Base-by-base conservation (phyloP, 2,797 vertebrate genomes). In the Eremophila alpestris region DNA sequence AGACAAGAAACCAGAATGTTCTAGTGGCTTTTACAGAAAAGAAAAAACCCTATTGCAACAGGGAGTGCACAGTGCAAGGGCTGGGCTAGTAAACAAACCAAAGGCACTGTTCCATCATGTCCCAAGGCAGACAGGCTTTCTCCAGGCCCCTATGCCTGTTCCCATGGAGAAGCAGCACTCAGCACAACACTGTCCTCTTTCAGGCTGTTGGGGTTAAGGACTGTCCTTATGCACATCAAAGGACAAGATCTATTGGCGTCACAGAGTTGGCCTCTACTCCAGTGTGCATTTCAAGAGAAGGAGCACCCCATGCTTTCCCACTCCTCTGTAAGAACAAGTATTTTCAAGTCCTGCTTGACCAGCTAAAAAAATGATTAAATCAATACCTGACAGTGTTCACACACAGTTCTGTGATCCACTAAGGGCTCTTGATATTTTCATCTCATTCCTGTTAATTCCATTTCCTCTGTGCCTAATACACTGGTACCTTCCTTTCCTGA, bases 21-120 rank as follows among this genome's bases (percentile, higher is more conserved):
- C 38, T 36, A 46, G 30, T 27, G 41, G 6, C 45, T 83, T 74
- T 71, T 51, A 67, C 5, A 55, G 73, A 2, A 46, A 27, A 26
- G 30, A 38, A 52, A 41, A 48, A 12, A 7, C 8, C 9, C 7
- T 56, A 18, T 13, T 45, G 26, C n/a, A 49, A 62, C 40, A 45
- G 19, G 34, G 29, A 68, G 19, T 3, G 12, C 1, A 2, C 0
- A 3, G 49, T 55, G 22, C 17, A 62, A 46, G 34, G 11, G 16
- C 11, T 55, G 29, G 7, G 27, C 70, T 67, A 64, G 48, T 24
- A 69, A 86, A 82, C 14, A 30, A 4, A 49, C 74, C 43, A 34
- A 46, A 78, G 40, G 19, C 40, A 4, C 12, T n/a, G 11, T 13
- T 76, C 23, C 34, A 1, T 0, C 63, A 11, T 0, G 3, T 0